These are phyloP conservation scores for Platycercus adscitus DNA, from an alignment of 2,113 vertebrate species.

Conservation along the genomic window DNA sequence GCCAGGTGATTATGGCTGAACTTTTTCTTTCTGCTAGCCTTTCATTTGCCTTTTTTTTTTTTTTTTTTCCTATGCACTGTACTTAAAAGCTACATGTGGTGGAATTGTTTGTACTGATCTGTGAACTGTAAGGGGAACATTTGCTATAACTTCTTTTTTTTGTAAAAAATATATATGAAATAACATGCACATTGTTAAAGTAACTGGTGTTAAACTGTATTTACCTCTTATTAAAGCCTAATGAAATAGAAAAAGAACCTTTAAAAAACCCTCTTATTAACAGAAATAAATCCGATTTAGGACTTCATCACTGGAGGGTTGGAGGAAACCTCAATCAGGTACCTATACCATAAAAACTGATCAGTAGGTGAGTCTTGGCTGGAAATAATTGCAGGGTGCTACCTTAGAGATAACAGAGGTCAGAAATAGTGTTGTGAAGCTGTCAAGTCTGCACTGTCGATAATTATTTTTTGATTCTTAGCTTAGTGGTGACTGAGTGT, in stretches of 20 bases:
- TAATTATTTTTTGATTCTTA: conserved; percentile 44
- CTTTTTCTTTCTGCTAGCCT: neutral
- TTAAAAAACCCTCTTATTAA: neutral
- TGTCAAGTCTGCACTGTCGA: neutral
- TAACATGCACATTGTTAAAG: neutral
- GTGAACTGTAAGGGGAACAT: conserved; percentile 13
- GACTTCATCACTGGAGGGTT: neutral
- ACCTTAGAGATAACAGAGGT: neutral
- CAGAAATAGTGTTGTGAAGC: neutral
- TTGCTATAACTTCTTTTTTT: conserved; percentile 12
- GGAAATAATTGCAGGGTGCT: neutral
- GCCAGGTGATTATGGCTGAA: neutral
- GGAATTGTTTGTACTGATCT: neutral
- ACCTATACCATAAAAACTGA: neutral
- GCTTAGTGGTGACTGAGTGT: neutral
- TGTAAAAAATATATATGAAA: neutral
- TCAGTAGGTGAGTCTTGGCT: neutral
- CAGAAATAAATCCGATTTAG: neutral
- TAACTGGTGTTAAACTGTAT: neutral
- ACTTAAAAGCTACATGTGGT: neutral
- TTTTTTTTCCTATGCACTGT: too few relatives aligned
- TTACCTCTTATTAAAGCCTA: neutral
- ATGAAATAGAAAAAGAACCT: neutral
- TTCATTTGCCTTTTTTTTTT: neutral
- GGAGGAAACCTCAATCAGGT: neutral